Evolutionary conservation across 1,140 invertebrate genomes (phyloP).

Genomic region (Calycopis cecrops): DNA sequence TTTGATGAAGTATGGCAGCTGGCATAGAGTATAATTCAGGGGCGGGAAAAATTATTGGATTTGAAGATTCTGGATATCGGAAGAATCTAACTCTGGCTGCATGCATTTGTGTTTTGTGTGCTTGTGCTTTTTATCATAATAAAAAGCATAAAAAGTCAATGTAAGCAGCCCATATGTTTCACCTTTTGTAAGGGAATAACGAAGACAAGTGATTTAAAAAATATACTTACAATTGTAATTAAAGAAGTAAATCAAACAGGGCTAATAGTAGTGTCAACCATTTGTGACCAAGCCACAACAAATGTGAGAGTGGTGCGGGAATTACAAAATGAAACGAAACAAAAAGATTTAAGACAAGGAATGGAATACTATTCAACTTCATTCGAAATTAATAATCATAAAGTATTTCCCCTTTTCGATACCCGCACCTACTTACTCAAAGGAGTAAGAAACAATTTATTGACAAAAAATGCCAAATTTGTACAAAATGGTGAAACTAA

Average conservation of each 20-base stretch:
- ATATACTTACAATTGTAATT: constrained; percentile 26
- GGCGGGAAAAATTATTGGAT: constrained; percentile 28
- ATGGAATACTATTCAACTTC: constrained; percentile 13
- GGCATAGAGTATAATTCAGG: constrained; percentile 17
- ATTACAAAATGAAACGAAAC: no score
- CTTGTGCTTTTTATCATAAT: no score
- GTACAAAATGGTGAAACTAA: constrained; percentile 11
- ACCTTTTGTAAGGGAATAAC: constrained; percentile 25
- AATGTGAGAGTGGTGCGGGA: no score
- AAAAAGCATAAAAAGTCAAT: constrained; percentile 27
- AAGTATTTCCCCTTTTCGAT: constrained; percentile 30
- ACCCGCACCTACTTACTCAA: constrained; percentile 32
- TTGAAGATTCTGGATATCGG: constrained; percentile 24
- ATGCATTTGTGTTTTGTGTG: constrained; percentile 32
- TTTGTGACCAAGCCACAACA: no score
- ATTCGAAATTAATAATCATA: constrained; percentile 23
- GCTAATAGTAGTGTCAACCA: no score
- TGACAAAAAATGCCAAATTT: constrained; percentile 27
- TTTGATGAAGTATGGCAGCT: constrained; percentile 28
- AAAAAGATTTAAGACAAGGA: constrained; percentile 14
- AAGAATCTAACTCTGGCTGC: constrained; percentile 20
- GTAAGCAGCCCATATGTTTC: no score
- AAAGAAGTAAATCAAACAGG: constrained; percentile 23
- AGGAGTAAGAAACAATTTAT: constrained; percentile 31
- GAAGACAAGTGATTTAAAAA: constrained; percentile 18